phyloP scores from a whole-genome alignment of 1,140 invertebrate species.

The Choristoneura fumiferana region DNA sequence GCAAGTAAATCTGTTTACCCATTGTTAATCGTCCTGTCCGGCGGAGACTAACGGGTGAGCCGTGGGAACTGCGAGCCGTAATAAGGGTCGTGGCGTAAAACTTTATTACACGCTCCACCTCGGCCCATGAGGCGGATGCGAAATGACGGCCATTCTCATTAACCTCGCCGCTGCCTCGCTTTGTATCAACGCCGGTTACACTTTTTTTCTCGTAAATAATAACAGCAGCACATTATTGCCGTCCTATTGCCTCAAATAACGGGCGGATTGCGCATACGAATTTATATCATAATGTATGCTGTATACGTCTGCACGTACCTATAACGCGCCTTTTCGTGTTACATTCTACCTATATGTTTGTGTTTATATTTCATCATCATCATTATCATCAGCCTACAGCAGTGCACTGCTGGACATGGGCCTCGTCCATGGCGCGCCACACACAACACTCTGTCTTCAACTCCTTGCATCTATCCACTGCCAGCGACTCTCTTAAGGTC shows the following conservation, averaged over 20 bases:
- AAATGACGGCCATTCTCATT: constrained; percentile 63
- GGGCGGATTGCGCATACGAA: constrained; percentile 4
- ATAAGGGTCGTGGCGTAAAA: constrained; percentile 55
- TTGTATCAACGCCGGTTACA: constrained; percentile 46
- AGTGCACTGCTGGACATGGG: no score
- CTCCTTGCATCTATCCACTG: no score
- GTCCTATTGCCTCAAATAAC: constrained; percentile 20
- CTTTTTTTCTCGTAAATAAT: constrained; percentile 37
- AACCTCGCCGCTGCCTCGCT: constrained; percentile 42
- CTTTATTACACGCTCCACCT: constrained; percentile 55
- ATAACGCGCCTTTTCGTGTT: constrained; percentile 9
- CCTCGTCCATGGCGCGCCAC: no score
- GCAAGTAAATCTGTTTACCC: constrained; percentile 54
- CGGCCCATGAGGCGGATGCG: constrained; percentile 45
- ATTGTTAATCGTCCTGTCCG: constrained; percentile 54
- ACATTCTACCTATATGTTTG: constrained; percentile 4
- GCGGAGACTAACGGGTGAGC: constrained; percentile 30
- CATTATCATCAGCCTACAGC: no score
- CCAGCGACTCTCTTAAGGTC: no score
- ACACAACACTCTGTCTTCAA: no score
- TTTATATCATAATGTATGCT: constrained; percentile 14
- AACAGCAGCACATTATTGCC: constrained; percentile 22
- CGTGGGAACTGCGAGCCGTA: constrained; percentile 40
- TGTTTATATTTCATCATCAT: no score
- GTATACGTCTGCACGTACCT: constrained; percentile 1